phyloP scores from a whole-genome alignment of 2,888 invertebrate species.

The Ophraella communa region DNA sequence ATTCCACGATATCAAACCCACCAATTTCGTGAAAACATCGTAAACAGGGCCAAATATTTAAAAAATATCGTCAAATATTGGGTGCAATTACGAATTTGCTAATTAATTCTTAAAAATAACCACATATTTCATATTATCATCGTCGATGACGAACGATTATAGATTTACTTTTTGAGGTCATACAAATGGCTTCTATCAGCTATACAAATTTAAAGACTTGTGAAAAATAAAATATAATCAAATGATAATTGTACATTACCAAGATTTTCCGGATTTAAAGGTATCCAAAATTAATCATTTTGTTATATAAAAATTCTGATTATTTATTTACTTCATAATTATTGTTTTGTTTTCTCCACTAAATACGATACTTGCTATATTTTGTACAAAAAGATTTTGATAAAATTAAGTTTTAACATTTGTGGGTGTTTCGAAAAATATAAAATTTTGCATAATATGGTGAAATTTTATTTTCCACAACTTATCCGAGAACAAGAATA shows the following conservation, averaged over 20 bases:
- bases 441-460: slow-evolving; percentile 18
- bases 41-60: slow-evolving; percentile 34
- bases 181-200: slow-evolving; percentile 29
- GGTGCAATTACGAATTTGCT: slow-evolving; percentile 34
- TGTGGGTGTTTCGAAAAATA: neutral
- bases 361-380: slow-evolving; percentile 2
- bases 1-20: slow-evolving; percentile 34
- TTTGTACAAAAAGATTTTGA: slow-evolving; percentile 6
- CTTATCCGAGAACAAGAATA: neutral
- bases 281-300: slow-evolving; percentile 11
- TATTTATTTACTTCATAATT: slow-evolving; percentile 22
- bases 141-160: slow-evolving; percentile 40
- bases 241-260: slow-evolving; percentile 32
- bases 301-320: slow-evolving; percentile 16
- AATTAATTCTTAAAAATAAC: slow-evolving; percentile 27
- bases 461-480: slow-evolving; percentile 19
- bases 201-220: neutral
- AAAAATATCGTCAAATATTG: slow-evolving; percentile 47
- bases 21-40: slow-evolving; percentile 32
- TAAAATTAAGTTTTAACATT: neutral
- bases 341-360: slow-evolving; percentile 26
- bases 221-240: slow-evolving; percentile 1
- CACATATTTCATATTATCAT: slow-evolving; percentile 21
- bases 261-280: slow-evolving; percentile 12
- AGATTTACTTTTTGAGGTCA: slow-evolving; percentile 41